A percentile compares a stretch with the other conserved stretches of the same genome.
phyloP scores from a whole-genome alignment of 2,113 vertebrate species.

The Rattus norvegicus region GRCr8 NC_086020.1:245267501-245268000 shows the following conservation, averaged over 20 bases:
- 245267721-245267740: constrained; percentile 58
- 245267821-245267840: constrained; percentile 11
- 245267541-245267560: constrained; percentile 60
- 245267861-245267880: constrained; percentile 25
- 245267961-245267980: constrained; percentile 28
- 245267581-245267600: too few species aligned
- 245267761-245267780: constrained; percentile 50
- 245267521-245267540: too few species aligned
- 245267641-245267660: too few species aligned
- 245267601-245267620: too few species aligned
- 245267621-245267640: too few species aligned
- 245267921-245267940: not conserved
- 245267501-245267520: too few species aligned
- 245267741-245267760: constrained; percentile 70
- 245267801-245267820: not conserved
- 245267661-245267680: too few species aligned
- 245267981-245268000: not conserved
- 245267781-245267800: not conserved
- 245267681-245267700: too few species aligned
- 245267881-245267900: constrained; percentile 43
- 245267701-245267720: too few species aligned
- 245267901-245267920: constrained; percentile 55
- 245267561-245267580: constrained; percentile 52
- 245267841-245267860: constrained; percentile 43
- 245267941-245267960: constrained; percentile 30